These are phyloP conservation scores for Leucania comma DNA, from an alignment of 2,888 invertebrate genomes.

Conservation along the genomic window DNA sequence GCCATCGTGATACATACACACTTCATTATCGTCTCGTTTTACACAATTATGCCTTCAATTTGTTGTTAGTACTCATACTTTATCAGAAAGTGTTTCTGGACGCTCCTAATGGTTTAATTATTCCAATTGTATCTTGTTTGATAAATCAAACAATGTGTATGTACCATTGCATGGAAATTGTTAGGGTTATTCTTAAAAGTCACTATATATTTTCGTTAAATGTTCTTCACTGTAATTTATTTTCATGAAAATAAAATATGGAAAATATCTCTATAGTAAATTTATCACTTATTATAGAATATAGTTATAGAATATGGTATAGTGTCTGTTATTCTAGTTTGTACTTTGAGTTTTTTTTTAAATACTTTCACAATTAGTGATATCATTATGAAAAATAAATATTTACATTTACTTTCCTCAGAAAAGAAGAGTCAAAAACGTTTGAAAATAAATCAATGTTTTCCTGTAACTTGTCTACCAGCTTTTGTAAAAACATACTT, in stretches of 20 bases:
- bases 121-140: background rate
- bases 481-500: background rate
- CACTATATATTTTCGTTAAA: too few relatives aligned
- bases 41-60: background rate
- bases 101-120: background rate
- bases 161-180: background rate
- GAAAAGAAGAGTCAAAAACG: background rate
- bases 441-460: background rate
- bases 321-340: background rate
- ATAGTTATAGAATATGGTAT: background rate
- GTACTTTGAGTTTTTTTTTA: background rate
- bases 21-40: background rate
- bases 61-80: background rate
- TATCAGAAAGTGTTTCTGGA: background rate
- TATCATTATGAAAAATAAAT: background rate
- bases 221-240: too few relatives aligned
- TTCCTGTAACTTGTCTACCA: background rate
- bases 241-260: too few relatives aligned
- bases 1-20: slow-evolving; percentile 25
- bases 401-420: background rate
- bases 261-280: too few relatives aligned
- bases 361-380: background rate
- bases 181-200: too few relatives aligned
- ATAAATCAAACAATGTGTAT: background rate
- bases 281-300: background rate